Percentiles rank a stretch among this genome's conserved stretches.
These are phyloP conservation scores for Stictonetta naevosa DNA, from an alignment of 2,113 vertebrate genomes.

Conservation along the genomic window DNA sequence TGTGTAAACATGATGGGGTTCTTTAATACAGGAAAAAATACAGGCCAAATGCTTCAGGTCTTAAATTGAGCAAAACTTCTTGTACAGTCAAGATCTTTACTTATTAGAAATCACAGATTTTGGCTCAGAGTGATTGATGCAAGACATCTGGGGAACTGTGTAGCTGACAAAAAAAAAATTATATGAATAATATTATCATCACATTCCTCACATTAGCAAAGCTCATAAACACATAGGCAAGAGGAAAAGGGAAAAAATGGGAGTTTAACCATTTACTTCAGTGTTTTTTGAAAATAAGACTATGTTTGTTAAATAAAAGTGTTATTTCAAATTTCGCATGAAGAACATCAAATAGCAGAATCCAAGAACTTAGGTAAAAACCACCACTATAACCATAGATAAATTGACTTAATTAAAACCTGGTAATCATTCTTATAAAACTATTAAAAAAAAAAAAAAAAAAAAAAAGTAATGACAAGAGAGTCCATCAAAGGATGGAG, in stretches of 20 bases:
- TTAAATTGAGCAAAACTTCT: neutral
- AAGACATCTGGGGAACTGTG: neutral
- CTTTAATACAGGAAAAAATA: neutral
- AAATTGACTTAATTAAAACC: neutral
- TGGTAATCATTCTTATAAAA: neutral
- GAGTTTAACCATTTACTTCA: neutral
- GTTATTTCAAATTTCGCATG: neutral
- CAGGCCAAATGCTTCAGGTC: neutral
- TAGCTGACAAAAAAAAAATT: neutral
- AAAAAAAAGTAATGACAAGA: neutral
- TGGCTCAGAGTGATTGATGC: neutral
- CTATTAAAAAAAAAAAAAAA: neutral
- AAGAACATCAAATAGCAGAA: neutral
- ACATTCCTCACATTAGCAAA: neutral
- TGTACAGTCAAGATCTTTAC: neutral
- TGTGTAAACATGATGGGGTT: conserved; percentile 13
- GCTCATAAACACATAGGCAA: neutral
- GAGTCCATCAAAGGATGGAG: neutral
- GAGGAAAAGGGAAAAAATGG: neutral
- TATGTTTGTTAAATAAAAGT: neutral
- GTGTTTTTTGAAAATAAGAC: neutral
- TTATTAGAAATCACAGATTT: neutral
- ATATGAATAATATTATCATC: neutral
- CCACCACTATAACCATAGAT: neutral
- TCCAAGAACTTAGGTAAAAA: fast-evolving